Base-by-base conservation (phyloP, 2,113 vertebrate genomes). In the Leucopsar rothschildi region DNA sequence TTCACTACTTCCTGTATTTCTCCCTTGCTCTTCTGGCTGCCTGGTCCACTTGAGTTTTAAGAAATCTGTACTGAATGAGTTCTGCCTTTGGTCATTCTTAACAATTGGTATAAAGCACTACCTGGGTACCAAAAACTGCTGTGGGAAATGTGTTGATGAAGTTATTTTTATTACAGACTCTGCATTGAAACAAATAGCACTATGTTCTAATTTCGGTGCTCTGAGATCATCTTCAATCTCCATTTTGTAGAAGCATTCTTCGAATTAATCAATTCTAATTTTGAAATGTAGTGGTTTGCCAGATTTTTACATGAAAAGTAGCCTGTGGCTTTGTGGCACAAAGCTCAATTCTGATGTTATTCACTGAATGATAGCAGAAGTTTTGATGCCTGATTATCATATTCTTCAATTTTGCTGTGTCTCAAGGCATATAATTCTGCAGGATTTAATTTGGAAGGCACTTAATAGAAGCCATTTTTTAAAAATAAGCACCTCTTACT, bases 11-110 rank as follows among this genome's bases (percentile, higher is more conserved):
- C 29, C 22, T 63, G 0, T 17, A 25, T 75, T 83, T 76, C 31
- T 68, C 53, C n/a, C 40, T 55, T 81, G 47, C 47, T 97, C 90
- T 57, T 98, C 98, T 89, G 93, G 84, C 73, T 97, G 98, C 53
- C 95, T 90, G 71, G 93, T 98, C 98, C 98, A 95, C 93, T 98
- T 97, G 91, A 97, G 97, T 98, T 96, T 98, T 98, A 2, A 96
- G 98, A 10, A 95, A 98, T 63, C 92, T 77, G 53, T 97, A 96
- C 97, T 95, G 96, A 98, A 98, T 75, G 45, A 98, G 97, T 82
- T 98, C 70, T 76, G 37, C 49, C 53, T 56, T 76, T 50, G 37
- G 23, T 53, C 13, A 10, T 83, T 83, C 7, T 20, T 24, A 35
- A 16, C 25, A 5, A 11, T 61, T 8, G 1, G 31, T 31, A 5